phyloP scores from a whole-genome alignment of 53 echinoderm and acorn worm genomes.

The Actinopyga echinites region DNA sequence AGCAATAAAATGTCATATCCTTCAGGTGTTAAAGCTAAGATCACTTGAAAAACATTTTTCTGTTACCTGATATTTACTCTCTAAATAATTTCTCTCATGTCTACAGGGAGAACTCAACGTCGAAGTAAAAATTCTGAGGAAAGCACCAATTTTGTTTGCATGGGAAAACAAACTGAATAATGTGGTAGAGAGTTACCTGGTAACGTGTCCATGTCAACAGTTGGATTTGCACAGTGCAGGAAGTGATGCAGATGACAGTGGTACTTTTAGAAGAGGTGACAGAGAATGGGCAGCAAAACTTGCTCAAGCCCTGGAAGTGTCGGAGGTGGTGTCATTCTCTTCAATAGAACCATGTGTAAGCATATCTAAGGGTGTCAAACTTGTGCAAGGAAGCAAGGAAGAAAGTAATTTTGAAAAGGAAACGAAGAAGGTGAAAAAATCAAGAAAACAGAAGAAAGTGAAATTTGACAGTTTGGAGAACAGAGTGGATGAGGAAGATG shows the following conservation, averaged over 20 bases:
- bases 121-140: constrained; percentile 7
- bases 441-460: background rate
- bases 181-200: constrained; percentile 1
- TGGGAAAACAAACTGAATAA: constrained; percentile 7
- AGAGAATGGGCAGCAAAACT: constrained; percentile 21
- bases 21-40: too few species aligned
- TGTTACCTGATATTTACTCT: too few species aligned
- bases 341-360: background rate
- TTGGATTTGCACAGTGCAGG: background rate
- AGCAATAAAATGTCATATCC: too few species aligned
- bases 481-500: background rate
- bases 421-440: background rate
- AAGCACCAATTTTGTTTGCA: constrained; percentile 6
- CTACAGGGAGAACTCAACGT: background rate
- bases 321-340: constrained; percentile 11
- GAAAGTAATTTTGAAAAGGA: background rate
- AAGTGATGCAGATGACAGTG: background rate
- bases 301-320: background rate
- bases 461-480: background rate
- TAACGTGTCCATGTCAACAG: constrained; percentile 24
- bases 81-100: background rate
- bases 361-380: too few species aligned
- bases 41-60: too few species aligned
- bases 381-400: too few species aligned
- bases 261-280: background rate